Evolutionary conservation across 2,113 vertebrate genomes (phyloP).

Genomic region (Gallinago undulata): DNA sequence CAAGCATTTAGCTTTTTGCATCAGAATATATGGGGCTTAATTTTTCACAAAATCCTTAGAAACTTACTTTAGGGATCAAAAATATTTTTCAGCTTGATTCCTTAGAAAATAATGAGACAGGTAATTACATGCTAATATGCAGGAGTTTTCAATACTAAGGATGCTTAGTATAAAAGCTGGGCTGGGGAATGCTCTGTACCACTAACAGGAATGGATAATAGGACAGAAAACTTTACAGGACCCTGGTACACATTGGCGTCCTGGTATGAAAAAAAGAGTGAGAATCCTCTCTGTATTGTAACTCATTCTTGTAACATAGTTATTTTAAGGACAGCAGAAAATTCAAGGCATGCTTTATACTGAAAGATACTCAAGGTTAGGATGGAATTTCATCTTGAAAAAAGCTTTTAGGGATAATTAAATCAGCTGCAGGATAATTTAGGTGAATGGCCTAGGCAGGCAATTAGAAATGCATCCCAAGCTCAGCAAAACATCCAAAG

Average conservation of each 20-base stretch:
- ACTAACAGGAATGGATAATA: background rate
- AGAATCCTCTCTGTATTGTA: background rate
- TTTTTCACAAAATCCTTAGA: background rate
- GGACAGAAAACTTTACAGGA: background rate
- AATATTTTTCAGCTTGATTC: background rate
- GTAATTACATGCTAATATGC: background rate
- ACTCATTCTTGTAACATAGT: background rate
- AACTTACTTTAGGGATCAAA: background rate
- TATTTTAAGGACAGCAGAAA: background rate
- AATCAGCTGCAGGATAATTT: conserved; percentile 20
- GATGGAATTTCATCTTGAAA: background rate
- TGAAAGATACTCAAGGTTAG: background rate
- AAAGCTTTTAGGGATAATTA: conserved; percentile 40
- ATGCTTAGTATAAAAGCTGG: background rate
- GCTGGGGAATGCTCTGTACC: background rate
- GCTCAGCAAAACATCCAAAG: background rate
- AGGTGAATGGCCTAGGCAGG: background rate
- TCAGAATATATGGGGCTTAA: background rate
- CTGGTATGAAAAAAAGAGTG: background rate
- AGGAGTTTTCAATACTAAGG: background rate
- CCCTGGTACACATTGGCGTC: background rate
- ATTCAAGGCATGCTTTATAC: background rate
- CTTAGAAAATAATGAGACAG: background rate
- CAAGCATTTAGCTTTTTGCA: background rate
- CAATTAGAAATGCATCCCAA: conserved; percentile 5